These are phyloP conservation scores for Grammatotria lemairii DNA, from an alignment of 2,113 vertebrate genomes.

Conservation along the genomic window DNA sequence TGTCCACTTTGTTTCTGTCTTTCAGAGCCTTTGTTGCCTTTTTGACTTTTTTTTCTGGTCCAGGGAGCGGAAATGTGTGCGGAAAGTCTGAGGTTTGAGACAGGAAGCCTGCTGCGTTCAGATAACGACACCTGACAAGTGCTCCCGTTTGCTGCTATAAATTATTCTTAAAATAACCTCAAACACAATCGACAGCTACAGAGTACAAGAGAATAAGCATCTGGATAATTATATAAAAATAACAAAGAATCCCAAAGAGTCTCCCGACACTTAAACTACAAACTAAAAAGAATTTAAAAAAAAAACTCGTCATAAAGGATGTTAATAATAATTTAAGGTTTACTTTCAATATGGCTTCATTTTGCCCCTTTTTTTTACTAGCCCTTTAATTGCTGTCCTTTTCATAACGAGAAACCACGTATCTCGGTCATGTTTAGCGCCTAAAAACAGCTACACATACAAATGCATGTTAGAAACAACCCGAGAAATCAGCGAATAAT, in stretches of 20 bases:
- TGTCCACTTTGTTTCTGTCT: conserved; percentile 25
- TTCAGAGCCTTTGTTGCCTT: conserved; percentile 21
- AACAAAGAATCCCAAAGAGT: neutral
- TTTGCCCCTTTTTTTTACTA: neutral
- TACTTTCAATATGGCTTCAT: neutral
- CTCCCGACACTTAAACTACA: accelerated
- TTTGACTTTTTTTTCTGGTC: neutral
- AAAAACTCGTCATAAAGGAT: accelerated
- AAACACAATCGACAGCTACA: conserved; percentile 24
- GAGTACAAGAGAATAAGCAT: neutral
- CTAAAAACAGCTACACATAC: neutral
- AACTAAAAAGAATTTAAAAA: neutral
- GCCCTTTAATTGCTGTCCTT: neutral
- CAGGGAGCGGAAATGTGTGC: conserved; percentile 69
- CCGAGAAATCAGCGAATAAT: neutral
- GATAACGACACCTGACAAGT: conserved; percentile 80
- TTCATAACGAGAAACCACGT: neutral
- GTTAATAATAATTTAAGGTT: neutral
- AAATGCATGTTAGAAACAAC: neutral
- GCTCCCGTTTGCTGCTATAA: conserved; percentile 63
- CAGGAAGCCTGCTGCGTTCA: conserved; percentile 73
- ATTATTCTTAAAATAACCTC: conserved; percentile 72
- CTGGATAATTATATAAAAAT: neutral
- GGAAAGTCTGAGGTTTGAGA: conserved; percentile 77
- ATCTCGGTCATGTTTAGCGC: neutral